Evolutionary conservation across 1,140 invertebrate genomes (phyloP), one percentile per base, ranked within the genome.

Genomic region (Probaryconus sp.): DNA sequence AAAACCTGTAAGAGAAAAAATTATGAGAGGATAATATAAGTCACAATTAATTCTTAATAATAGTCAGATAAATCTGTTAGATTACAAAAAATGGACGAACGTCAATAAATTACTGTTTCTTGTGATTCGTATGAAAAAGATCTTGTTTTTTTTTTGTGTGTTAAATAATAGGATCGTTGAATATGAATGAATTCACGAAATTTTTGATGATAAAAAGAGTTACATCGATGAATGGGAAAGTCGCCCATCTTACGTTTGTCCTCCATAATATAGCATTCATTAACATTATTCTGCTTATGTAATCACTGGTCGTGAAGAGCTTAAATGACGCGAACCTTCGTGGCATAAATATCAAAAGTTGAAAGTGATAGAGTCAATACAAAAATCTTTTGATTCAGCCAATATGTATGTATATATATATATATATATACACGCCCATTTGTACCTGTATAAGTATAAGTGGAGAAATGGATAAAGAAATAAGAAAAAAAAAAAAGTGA

Each of bases 251-350:
- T 47, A 55, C 20, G 50, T 45, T 61, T 71, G 75, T 64, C 69
- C 77, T 79, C 75, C 45, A 75, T 48, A 61, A 45, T 30, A 45
- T 47, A 33, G 74, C 64, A 79, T 79, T 77, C 69, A 77, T 79
- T 79, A 79, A 73, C 71, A 77, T 76, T 75, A 70, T 74, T 76
- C 47, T 20, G 64, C 43, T 79, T 77, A 76, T 68, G 76, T 73
- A 78, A 77, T 76, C 31, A 40, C n/a, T 38, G 51, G 33, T 68
- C 51, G 51, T 30, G 64, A 68, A 63, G 50, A 45, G 58, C 56
- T 70, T 51, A 72, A 63, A 65, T 68, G 55, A 68, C 50, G 51
- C 56, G 56, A 68, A 75, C 35, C 71, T 78, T 58, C 28, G 28
- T 69, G 24, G 67, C 42, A 79, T 75, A 77, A 77, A 77, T 77